Base-by-base conservation (phyloP, 2,888 invertebrate species). In the Lordiphosa fenestrarum region DNA sequence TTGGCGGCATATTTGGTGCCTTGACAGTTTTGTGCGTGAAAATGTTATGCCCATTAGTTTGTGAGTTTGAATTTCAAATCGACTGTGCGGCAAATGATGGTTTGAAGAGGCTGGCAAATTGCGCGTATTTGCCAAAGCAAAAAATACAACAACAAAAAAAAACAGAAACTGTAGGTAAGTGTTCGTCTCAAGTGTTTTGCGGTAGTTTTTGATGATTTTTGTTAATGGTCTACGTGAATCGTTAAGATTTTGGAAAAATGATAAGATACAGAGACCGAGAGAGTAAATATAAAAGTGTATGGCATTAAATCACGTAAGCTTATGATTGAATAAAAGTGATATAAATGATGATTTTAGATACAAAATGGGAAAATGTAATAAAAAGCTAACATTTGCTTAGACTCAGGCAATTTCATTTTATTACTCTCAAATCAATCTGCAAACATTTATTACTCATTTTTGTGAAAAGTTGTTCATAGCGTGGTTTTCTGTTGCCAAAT, bases 11-110 rank as follows among this genome's bases (percentile, higher is more conserved):
- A 68, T 64, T 41, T 25, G 40, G 19, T 46, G 9, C n/a, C 67
- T 4, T 77, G 73, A 75, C 58, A 75, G 73, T 57, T 69, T 60
- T 57, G 54, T 67, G 73, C 69, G 74, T 78, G 63, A 53, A 67
- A 75, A 72, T 64, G 69, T 67, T 70, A 62, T 75, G 67, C 67
- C 57, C 53, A 74, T 66, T 58, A 40, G 33, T 50, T 72, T 57
- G 59, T 60, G 13, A 13, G 47, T 49, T 49, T 42, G 19, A 53
- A 58, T 64, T 57, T 57, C 40, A 49, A 69, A 58, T 40, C 19
- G 25, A 36, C 39, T 52, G 56, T 51, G 30, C 58, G 58, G 65
- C 60, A 58, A 52, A 65, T 65, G 54, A 62, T 53, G 30, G 63
- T 56, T 50, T 41, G 58, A 73, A 53, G 61, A 53, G 44, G 10